A percentile compares a stretch with the other conserved stretches of the same genome.
phyloP scores from a whole-genome alignment of 1,140 invertebrate species.

The Drosophila teissieri region DNA sequence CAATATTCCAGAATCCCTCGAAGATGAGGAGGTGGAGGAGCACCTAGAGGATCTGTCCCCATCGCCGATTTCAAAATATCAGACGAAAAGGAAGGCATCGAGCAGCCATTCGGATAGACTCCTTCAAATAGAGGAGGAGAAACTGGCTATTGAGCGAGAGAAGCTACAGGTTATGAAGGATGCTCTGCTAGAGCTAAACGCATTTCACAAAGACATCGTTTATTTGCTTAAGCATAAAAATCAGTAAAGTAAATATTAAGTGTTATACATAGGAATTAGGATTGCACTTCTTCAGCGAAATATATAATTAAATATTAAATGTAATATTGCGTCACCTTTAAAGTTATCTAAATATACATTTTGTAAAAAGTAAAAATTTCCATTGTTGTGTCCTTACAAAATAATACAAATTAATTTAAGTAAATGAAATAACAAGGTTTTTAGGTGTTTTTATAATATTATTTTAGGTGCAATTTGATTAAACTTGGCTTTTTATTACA shows the following conservation, averaged over 20 bases:
- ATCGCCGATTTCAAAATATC: background rate
- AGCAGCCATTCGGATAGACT: conserved; percentile 6
- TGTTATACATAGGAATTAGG: background rate
- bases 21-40: background rate
- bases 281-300: background rate
- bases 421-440: too few relatives aligned
- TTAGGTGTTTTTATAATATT: too few relatives aligned
- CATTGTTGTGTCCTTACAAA: too few relatives aligned
- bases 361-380: background rate
- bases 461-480: too few relatives aligned
- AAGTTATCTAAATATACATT: background rate
- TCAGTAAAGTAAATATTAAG: background rate
- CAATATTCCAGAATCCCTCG: background rate
- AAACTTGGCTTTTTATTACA: too few relatives aligned
- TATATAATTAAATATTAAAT: background rate
- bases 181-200: conserved; percentile 37
- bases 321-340: background rate
- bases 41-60: background rate
- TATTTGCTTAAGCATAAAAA: conserved; percentile 26
- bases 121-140: conserved; percentile 61
- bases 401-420: too few relatives aligned
- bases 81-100: background rate
- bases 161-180: conserved; percentile 63
- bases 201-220: conserved; percentile 53
- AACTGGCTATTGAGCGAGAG: conserved; percentile 46